Evolutionary conservation across 1,140 invertebrate species (phyloP).

Genomic region (Cotesia glomerata): DNA sequence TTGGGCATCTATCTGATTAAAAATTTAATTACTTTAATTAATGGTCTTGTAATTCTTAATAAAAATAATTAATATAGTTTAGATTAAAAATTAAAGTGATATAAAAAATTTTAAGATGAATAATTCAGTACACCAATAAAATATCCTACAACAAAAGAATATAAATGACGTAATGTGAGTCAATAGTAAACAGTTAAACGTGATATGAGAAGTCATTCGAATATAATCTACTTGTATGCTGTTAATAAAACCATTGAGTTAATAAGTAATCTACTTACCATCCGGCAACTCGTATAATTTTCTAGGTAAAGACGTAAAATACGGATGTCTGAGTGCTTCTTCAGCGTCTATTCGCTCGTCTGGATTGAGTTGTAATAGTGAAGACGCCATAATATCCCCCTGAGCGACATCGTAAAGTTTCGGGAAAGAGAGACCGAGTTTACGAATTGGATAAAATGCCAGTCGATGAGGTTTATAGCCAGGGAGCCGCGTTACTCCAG

Average conservation of each 20-base stretch:
- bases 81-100: constrained; percentile 13
- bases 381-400: constrained; percentile 85
- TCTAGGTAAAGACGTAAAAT: constrained; percentile 87
- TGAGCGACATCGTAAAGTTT: constrained; percentile 85
- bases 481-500: constrained; percentile 83
- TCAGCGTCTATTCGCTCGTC: constrained; percentile 84
- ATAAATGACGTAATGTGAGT: constrained; percentile 2
- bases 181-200: not conserved
- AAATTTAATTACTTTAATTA: too few relatives aligned
- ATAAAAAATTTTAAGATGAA: not conserved
- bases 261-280: constrained; percentile 67
- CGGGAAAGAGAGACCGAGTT: constrained; percentile 86
- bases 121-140: too few relatives aligned
- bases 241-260: constrained; percentile 2
- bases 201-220: too few relatives aligned
- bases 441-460: constrained; percentile 76
- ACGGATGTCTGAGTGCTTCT: constrained; percentile 86
- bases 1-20: too few relatives aligned
- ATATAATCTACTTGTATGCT: too few relatives aligned
- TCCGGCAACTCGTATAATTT: constrained; percentile 90
- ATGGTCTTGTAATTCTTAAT: too few relatives aligned
- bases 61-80: too few relatives aligned
- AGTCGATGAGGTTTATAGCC: constrained; percentile 86
- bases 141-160: constrained; percentile 1
- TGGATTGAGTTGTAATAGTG: constrained; percentile 89